Conservation (phyloP, 2,113 vertebrate species). For the Fulica atra region DNA sequence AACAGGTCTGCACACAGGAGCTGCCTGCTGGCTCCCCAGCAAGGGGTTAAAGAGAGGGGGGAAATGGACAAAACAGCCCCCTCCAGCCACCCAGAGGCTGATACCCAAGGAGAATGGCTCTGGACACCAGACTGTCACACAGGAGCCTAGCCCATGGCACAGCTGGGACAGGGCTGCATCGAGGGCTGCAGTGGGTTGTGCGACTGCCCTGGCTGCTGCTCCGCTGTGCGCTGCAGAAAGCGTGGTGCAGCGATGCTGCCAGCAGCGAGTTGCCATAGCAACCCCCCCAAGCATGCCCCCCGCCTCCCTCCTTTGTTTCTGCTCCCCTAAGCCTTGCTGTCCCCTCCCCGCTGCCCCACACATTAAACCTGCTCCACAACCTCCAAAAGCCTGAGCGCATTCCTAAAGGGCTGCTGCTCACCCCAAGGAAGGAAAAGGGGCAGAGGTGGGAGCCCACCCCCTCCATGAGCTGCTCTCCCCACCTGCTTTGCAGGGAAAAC, state of each 20-base stretch:
- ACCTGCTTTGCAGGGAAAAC: rapidly evolving
- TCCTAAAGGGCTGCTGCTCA: neutral
- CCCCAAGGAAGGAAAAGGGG: neutral
- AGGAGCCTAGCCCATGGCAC: neutral
- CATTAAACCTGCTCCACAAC: neutral
- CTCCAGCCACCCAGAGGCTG: neutral
- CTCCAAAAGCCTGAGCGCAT: neutral
- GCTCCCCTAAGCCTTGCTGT: neutral
- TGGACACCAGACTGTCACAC: rapidly evolving
- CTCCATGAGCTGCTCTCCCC: neutral
- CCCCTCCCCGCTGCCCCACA: rapidly evolving
- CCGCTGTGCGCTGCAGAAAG: neutral
- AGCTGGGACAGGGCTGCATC: rapidly evolving
- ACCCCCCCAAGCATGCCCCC: slow-evolving; percentile 29
- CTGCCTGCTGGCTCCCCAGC: neutral
- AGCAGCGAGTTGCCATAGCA: slow-evolving; percentile 54
- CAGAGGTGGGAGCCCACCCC: neutral
- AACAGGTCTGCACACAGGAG: neutral
- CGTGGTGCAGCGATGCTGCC: neutral
- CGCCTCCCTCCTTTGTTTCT: slow-evolving; percentile 22
- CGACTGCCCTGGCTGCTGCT: neutral
- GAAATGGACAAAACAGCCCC: neutral
- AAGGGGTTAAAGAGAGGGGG: rapidly evolving
- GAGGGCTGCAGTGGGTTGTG: neutral
- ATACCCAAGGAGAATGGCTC: neutral